A percentile compares a stretch with the other conserved stretches of the same genome.
phyloP scores from a whole-genome alignment of 2,797 vertebrate species.

The Eutrigla gurnardus region DNA sequence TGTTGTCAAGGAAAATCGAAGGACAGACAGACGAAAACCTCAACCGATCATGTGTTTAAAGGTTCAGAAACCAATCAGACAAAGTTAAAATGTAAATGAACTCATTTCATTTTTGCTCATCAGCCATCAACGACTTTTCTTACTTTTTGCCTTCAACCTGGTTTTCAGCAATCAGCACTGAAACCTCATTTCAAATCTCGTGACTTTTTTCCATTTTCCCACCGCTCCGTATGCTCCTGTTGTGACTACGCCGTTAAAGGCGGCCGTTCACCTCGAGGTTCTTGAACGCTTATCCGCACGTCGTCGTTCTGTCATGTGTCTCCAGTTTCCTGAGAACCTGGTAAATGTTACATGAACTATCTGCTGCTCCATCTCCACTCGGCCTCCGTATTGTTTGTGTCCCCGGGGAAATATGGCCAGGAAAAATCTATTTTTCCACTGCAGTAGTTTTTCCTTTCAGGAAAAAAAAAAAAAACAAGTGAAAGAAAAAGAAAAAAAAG shows the following conservation, averaged over 20 bases:
- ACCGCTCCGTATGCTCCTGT: background rate
- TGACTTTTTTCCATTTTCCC: background rate
- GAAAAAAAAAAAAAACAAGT: constrained; percentile 22
- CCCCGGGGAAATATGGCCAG: constrained; percentile 65
- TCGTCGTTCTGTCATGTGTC: constrained; percentile 49
- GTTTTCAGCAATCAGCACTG: background rate
- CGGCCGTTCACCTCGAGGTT: constrained; percentile 21
- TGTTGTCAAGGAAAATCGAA: too few species aligned
- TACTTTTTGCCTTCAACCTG: too few species aligned
- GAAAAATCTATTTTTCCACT: constrained; percentile 69
- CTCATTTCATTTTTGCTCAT: too few species aligned
- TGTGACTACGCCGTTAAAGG: constrained; percentile 6
- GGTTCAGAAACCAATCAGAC: background rate
- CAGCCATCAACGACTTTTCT: too few species aligned
- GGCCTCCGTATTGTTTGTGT: constrained; percentile 66
- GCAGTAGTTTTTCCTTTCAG: constrained; percentile 37
- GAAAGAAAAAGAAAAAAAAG: constrained; percentile 55
- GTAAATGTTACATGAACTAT: constrained; percentile 74
- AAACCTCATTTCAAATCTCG: background rate
- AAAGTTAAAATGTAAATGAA: too few species aligned
- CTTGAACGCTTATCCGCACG: constrained; percentile 23
- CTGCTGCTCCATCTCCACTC: constrained; percentile 66
- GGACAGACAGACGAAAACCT: too few species aligned
- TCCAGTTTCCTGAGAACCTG: constrained; percentile 59
- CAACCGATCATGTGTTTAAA: too few species aligned